phyloP scores from a whole-genome alignment of 2,888 invertebrate species.

The Rhopalosiphum nymphaeae region DNA sequence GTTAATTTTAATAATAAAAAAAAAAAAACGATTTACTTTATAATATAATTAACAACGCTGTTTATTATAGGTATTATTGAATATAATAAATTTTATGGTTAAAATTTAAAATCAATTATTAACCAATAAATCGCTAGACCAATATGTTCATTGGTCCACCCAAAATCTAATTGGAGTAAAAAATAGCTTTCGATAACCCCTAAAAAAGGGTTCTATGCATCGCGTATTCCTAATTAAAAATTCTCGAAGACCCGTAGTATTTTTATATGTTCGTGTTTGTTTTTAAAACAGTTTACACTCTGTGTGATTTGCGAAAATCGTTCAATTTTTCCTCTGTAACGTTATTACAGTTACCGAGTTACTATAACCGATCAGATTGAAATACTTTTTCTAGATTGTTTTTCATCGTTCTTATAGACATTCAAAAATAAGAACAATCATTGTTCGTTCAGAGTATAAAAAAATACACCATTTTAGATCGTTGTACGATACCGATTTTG shows the following conservation, averaged over 20 bases:
- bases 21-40: too few species aligned
- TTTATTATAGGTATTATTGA: too few species aligned
- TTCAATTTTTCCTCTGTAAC: neutral
- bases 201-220: neutral
- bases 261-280: neutral
- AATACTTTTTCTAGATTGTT: neutral
- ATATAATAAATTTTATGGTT: too few species aligned
- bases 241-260: neutral
- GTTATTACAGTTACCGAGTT: neutral
- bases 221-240: neutral
- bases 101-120: too few species aligned
- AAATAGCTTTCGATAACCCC: too few species aligned
- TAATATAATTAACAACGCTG: too few species aligned
- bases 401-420: neutral
- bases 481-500: too few species aligned
- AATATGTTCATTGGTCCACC: too few species aligned
- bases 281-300: neutral
- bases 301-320: neutral
- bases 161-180: too few species aligned
- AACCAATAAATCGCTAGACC: too few species aligned
- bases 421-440: neutral
- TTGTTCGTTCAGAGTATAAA: neutral
- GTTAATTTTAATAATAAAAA: too few species aligned
- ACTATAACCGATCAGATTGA: neutral
- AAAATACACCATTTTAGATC: neutral